Percentiles rank a stretch among this genome's conserved stretches.
These are phyloP conservation scores for Nomada flava DNA, from an alignment of 2,888 invertebrate species.

Conservation along the genomic window DNA sequence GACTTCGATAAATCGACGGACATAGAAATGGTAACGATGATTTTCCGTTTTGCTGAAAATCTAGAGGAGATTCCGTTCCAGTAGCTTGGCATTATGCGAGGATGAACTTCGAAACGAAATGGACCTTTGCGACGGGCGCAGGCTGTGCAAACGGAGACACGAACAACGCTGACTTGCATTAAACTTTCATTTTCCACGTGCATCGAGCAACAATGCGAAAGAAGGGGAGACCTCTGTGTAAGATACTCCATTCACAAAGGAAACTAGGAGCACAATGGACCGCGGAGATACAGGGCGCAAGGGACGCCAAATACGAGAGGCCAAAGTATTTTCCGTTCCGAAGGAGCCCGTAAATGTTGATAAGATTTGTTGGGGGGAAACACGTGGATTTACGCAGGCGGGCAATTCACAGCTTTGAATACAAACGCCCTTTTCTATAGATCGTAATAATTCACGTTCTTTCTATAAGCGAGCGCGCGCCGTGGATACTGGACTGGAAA, in stretches of 20 bases:
- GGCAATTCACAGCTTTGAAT: background rate
- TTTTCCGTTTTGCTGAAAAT: background rate
- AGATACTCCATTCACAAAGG: conserved; percentile 59
- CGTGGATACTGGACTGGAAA: background rate
- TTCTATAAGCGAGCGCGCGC: background rate
- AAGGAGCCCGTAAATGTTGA: conserved; percentile 44
- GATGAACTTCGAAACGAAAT: conserved; percentile 32
- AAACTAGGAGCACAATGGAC: conserved; percentile 55
- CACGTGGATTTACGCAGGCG: conserved; percentile 25
- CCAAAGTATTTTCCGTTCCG: conserved; percentile 46
- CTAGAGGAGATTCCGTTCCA: background rate
- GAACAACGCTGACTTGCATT: conserved; percentile 65
- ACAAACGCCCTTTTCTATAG: background rate
- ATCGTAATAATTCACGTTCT: background rate
- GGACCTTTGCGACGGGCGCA: conserved; percentile 38
- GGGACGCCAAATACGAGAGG: conserved; percentile 4
- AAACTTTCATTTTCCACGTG: conserved; percentile 78
- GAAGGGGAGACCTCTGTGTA: conserved; percentile 52
- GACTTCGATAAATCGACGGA: background rate
- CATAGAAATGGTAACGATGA: conserved; percentile 6
- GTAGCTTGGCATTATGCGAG: background rate
- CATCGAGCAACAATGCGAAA: conserved; percentile 66
- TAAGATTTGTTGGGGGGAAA: conserved; percentile 42
- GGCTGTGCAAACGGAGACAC: conserved; percentile 37
- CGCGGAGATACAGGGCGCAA: conserved; percentile 30